Conservation (phyloP, 2,113 vertebrate genomes). For the Crypturellus undulatus region DNA sequence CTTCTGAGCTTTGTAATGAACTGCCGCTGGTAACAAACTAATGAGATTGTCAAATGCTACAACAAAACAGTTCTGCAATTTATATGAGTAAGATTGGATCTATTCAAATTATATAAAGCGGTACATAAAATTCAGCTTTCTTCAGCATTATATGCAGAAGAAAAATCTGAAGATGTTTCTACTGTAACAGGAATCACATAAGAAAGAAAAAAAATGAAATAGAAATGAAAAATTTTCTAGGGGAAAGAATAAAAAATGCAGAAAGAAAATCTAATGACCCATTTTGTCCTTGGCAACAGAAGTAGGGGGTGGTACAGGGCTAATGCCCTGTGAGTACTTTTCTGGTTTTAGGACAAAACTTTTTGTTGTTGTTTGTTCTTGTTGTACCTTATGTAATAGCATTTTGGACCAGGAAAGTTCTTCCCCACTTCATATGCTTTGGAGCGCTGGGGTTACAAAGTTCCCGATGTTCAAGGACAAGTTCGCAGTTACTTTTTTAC, state of each 20-base stretch:
- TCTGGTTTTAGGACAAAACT: background rate
- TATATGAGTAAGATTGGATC: constrained; percentile 19
- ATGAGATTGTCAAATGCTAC: constrained; percentile 72
- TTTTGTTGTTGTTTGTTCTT: background rate
- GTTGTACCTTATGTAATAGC: background rate
- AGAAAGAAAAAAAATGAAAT: background rate
- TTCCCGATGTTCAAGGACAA: constrained; percentile 1
- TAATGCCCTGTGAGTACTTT: background rate
- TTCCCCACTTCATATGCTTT: background rate
- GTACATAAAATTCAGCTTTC: background rate
- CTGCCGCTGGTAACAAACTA: constrained; percentile 73
- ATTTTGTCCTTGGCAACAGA: background rate
- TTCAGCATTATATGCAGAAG: background rate
- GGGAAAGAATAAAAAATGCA: background rate
- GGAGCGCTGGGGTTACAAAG: background rate
- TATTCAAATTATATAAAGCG: constrained; percentile 15
- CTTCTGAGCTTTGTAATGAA: constrained; percentile 69
- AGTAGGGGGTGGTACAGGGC: background rate
- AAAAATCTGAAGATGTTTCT: background rate
- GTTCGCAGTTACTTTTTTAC: background rate
- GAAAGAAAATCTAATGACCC: background rate
- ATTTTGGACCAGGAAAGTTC: background rate
- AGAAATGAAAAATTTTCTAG: background rate
- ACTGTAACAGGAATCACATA: background rate
- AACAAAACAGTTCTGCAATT: constrained; percentile 57